These are phyloP conservation scores for Brachypodius melanocephalos DNA, from an alignment of 2,113 vertebrate genomes.

Conservation along the genomic window DNA sequence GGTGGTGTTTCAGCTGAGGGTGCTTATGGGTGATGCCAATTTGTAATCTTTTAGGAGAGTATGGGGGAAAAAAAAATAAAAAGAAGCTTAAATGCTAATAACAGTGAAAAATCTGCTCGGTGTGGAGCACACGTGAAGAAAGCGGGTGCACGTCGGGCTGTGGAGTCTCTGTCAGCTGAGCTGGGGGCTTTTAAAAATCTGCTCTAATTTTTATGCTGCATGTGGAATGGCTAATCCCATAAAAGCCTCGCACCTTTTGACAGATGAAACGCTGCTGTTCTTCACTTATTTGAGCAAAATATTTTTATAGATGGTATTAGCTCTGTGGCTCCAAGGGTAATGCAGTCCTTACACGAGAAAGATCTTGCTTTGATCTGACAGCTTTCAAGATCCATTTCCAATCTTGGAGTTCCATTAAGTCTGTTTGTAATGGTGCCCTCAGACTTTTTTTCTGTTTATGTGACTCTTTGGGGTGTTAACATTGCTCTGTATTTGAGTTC, in stretches of 20 bases:
- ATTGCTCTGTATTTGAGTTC: neutral
- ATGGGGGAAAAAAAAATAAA: neutral
- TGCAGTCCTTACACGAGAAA: neutral
- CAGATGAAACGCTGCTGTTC: constrained; percentile 55
- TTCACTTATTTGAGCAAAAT: constrained; percentile 44
- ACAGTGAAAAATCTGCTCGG: neutral
- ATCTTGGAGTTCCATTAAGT: constrained; percentile 42
- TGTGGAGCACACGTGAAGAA: neutral
- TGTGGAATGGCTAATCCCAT: constrained; percentile 48
- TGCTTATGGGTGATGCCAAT: neutral
- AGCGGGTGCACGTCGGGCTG: neutral
- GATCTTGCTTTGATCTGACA: constrained; percentile 62
- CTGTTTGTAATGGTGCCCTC: constrained; percentile 47
- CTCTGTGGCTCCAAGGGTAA: constrained; percentile 44
- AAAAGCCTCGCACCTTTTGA: constrained; percentile 46
- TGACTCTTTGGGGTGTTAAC: constrained; percentile 26
- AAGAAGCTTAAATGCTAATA: constrained; percentile 23
- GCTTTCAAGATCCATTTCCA: constrained; percentile 64
- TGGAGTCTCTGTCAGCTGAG: neutral
- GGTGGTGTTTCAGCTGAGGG: neutral
- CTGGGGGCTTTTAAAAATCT: constrained; percentile 12
- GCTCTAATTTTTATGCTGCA: constrained; percentile 25
- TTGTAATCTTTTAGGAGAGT: constrained; percentile 7
- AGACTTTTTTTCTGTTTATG: constrained; percentile 26
- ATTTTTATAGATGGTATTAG: constrained; percentile 53